These are phyloP conservation scores for Deilephila elpenor DNA, from an alignment of 2,888 invertebrate species.

Conservation along the genomic window DNA sequence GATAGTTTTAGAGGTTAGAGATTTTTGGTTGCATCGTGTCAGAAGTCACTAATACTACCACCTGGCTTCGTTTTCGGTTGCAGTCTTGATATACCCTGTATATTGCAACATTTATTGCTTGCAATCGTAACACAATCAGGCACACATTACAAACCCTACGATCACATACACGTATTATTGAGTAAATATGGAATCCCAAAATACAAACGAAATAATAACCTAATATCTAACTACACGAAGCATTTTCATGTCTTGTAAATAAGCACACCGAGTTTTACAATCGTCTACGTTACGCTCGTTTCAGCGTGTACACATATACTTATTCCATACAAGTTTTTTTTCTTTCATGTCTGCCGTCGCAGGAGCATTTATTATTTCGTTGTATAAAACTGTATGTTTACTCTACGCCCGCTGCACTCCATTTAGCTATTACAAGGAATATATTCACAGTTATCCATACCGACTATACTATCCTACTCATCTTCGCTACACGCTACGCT, in stretches of 20 bases:
- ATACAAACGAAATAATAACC: conserved; percentile 60
- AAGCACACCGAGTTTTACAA: conserved; percentile 31
- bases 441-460: conserved; percentile 53
- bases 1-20: too few relatives aligned
- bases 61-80: too few relatives aligned
- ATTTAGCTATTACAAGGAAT: conserved; percentile 30
- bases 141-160: conserved; percentile 62
- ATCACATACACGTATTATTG: conserved; percentile 48
- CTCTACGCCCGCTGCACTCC: conserved; percentile 5
- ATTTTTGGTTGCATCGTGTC: too few relatives aligned
- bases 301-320: conserved; percentile 12
- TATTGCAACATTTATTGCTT: conserved; percentile 74
- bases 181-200: conserved; percentile 63
- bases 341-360: neutral
- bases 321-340: neutral
- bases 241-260: conserved; percentile 30
- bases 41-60: too few relatives aligned
- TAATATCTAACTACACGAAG: conserved; percentile 39
- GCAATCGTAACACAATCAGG: conserved; percentile 65
- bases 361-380: conserved; percentile 20
- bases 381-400: conserved; percentile 25
- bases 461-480: conserved; percentile 57
- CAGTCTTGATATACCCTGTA: too few relatives aligned
- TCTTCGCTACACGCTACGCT: conserved; percentile 52
- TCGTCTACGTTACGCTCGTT: conserved; percentile 9